These are phyloP conservation scores for Mantis religiosa DNA, from an alignment of 2,888 invertebrate species.

Conservation along the genomic window DNA sequence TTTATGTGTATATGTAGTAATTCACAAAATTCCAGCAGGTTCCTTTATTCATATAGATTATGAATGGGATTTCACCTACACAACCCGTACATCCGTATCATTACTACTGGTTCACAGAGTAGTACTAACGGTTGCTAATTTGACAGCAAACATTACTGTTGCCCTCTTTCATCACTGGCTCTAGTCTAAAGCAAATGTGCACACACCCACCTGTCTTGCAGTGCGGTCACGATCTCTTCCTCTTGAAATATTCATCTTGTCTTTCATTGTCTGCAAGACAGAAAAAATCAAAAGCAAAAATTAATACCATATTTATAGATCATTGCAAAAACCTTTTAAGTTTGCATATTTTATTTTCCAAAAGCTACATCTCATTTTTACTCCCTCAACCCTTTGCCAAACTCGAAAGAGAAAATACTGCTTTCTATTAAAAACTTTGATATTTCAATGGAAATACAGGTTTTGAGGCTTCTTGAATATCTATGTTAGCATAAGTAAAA, in stretches of 20 bases:
- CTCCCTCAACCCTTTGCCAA: no score
- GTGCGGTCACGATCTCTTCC: constrained; percentile 80
- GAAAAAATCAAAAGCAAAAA: constrained; percentile 29
- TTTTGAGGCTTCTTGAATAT: no score
- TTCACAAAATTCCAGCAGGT: no score
- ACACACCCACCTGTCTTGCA: constrained; percentile 67
- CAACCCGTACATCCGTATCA: neutral
- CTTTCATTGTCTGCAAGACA: constrained; percentile 72
- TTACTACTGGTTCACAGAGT: neutral
- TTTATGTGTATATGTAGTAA: neutral
- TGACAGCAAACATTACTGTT: neutral
- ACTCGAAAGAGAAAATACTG: no score
- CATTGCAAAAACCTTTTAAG: no score
- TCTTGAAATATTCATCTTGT: constrained; percentile 81
- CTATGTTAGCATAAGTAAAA: no score
- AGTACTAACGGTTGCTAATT: neutral
- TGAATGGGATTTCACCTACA: neutral
- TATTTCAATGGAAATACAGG: no score
- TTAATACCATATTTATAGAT: no score
- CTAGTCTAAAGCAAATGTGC: constrained; percentile 48
- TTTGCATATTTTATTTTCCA: no score
- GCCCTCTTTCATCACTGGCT: neutral
- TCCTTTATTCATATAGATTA: no score
- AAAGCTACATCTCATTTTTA: no score
- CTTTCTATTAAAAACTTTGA: no score